Evolutionary conservation across 2,797 vertebrate species (phyloP), one percentile per base, ranked within the genome.

Genomic region (Heteromormyrus szaboi): DNA sequence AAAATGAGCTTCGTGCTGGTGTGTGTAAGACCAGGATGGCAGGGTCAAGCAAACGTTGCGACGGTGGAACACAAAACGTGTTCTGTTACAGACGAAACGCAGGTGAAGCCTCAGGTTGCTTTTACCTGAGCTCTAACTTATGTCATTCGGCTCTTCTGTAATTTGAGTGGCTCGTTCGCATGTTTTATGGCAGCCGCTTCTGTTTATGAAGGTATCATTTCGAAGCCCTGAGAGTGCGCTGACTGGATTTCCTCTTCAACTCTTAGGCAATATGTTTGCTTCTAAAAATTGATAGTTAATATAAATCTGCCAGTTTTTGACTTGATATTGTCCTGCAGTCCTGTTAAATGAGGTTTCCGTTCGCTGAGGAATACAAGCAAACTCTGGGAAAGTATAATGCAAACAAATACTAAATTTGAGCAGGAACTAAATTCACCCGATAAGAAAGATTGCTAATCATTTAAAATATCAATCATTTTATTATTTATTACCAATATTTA

Each of bases 41-140:
- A 9, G 0, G 56, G 87, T 91, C 79, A 90, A 89, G 89, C 90
- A 90, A 91, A 91, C 90, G 79, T 65, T 89, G 90, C 88, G 9
- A 54, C 59, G 86, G 76, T 72, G 37, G 33, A 53, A 19, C 17
- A 19, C 29, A 29, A 53, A 25, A n/a, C 6, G 25, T 22, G 33
- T 29, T 90, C 56, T 90, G 48, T 87, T 54, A 53, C 87, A 89
- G 29, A 44, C 51, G 41, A 2, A 62, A 37, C 54, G 53, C 88
- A 87, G 19, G 44, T 6, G 85, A 51, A 86, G 19, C 65, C 59
- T 85, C 44, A 7, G 81, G n/a, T 48, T 84, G 41, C 81, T 44
- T 83, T 84, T 44, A 84, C n/a, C 44, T 50, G 41, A 46, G 81
- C 81, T 84, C 37, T 79, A 44, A 84, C n/a, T n/a, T 51, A 22